Evolutionary conservation across 2,797 vertebrate genomes (phyloP).

Genomic region (Rhodeus uyekii): DNA sequence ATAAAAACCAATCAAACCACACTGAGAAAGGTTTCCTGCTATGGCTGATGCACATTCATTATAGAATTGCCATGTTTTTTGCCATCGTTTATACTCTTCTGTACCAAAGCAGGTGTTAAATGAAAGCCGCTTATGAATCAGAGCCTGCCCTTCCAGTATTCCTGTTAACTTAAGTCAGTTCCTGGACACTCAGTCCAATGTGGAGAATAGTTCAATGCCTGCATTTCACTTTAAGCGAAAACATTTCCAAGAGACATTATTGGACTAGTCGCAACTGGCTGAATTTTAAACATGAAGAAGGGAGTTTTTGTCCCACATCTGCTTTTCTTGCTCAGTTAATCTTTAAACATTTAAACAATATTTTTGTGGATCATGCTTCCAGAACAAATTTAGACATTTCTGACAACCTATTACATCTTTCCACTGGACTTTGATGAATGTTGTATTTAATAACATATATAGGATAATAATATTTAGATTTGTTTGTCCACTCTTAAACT

Average conservation of each 20-base stretch:
- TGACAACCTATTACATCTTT: conserved; percentile 46
- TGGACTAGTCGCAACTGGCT: conserved; percentile 18
- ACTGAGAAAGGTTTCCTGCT: not conserved
- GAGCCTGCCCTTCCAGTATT: not conserved
- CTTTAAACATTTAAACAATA: conserved; percentile 27
- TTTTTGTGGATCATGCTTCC: conserved; percentile 40
- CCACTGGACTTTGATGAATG: conserved; percentile 54
- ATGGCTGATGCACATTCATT: not conserved
- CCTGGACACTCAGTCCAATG: not conserved
- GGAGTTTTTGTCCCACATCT: conserved; percentile 26
- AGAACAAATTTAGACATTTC: conserved; percentile 64
- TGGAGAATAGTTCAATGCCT: not conserved
- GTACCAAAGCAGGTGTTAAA: conserved; percentile 59
- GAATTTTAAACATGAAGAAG: conserved; percentile 20
- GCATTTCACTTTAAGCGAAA: not conserved
- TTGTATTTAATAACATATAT: conserved; percentile 62
- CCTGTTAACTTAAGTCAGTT: not conserved
- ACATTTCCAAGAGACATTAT: conserved; percentile 17
- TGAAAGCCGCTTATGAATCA: conserved; percentile 60
- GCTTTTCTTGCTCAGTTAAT: conserved; percentile 38
- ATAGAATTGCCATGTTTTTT: not conserved
- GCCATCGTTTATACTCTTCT: conserved; percentile 8
- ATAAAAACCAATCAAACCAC: not conserved
- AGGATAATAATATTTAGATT: conserved; percentile 67
- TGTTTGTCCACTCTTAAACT: conserved; percentile 53